Base-by-base conservation (phyloP, 2,797 vertebrate species). In the Sardinella longiceps region DNA sequence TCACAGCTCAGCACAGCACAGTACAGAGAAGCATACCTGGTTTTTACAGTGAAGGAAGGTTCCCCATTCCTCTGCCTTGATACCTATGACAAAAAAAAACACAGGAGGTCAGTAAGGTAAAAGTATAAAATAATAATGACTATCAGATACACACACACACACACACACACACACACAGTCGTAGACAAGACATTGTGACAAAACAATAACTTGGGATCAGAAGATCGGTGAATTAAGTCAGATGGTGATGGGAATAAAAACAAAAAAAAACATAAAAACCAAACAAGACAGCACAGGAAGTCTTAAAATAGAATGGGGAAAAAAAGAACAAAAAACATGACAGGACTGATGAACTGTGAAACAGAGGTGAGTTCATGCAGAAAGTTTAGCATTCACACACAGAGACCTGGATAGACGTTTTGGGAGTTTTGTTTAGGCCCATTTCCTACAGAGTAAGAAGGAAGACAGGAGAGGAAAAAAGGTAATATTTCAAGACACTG, bases 21-120 rank as follows among this genome's bases (percentile, higher is more conserved):
- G 5, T 33, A 82, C 81, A 82, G n/a, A 37, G 5, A 83, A 87
- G 83, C 48, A 82, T 92, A 96, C 96, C 95, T 96, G 95, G 87
- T 94, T 95, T 87, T 96, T 96, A 90, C 94, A 94, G 90, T 97
- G 96, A 84, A 96, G 90, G 74, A 97, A 96, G 5, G 92, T 96
- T 9, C 95, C 96, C 96, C 96, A 96, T 92, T 97, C 95, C 84
- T 97, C 96, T 81, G 94, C 94, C 90, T 94, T 95, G 91, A 95
- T 89, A 86, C 94, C 96, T 94, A 66, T 93, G 51, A 80, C 88
- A 28, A 87, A 87, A 51, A 91, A 46, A 56, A 33, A 87, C 83
- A 82, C 3, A 53, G 50, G 84, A 77, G 46, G 43, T 58, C 28
- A 45, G 43, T 63, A 84, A 33, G n/a, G n/a, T 18, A 45, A 70